phyloP scores from a whole-genome alignment of 2,888 invertebrate genomes.

The Chouioia cunea region DNA sequence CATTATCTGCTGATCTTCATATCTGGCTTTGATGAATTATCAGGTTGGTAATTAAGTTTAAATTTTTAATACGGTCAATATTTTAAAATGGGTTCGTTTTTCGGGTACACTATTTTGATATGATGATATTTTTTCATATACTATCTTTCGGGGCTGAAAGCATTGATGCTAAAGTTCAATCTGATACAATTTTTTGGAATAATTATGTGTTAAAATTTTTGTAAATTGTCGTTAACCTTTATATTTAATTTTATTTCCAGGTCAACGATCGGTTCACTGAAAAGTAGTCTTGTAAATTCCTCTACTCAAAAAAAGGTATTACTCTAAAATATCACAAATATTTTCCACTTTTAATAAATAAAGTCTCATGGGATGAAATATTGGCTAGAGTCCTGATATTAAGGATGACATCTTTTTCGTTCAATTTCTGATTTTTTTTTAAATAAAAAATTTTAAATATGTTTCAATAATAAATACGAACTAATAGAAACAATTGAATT shows the following conservation, averaged over 20 bases:
- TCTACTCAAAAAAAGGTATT: constrained; percentile 14
- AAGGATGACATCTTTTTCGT: constrained; percentile 61
- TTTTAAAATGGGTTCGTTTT: too few species aligned
- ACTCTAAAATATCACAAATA: background rate
- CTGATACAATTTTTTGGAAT: constrained; percentile 35
- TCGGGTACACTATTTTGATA: constrained; percentile 19
- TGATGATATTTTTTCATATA: constrained; percentile 42
- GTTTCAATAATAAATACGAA: background rate
- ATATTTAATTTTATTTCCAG: constrained; percentile 27
- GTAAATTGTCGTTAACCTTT: background rate
- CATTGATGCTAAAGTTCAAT: constrained; percentile 40
- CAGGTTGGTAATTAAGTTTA: too few species aligned
- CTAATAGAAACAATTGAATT: constrained; percentile 13
- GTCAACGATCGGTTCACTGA: background rate
- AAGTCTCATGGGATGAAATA: constrained; percentile 58
- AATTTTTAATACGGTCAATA: too few species aligned
- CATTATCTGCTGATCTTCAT: too few species aligned
- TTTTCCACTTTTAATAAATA: background rate
- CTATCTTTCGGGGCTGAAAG: constrained; percentile 58
- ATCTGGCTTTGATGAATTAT: too few species aligned
- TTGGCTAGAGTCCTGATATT: constrained; percentile 67
- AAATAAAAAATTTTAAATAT: background rate
- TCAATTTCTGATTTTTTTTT: constrained; percentile 48
- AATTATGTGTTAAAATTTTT: background rate
- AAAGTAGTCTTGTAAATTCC: background rate